Evolutionary conservation across 2,888 invertebrate species (phyloP).

Genomic region (Ametastegia equiseti): DNA sequence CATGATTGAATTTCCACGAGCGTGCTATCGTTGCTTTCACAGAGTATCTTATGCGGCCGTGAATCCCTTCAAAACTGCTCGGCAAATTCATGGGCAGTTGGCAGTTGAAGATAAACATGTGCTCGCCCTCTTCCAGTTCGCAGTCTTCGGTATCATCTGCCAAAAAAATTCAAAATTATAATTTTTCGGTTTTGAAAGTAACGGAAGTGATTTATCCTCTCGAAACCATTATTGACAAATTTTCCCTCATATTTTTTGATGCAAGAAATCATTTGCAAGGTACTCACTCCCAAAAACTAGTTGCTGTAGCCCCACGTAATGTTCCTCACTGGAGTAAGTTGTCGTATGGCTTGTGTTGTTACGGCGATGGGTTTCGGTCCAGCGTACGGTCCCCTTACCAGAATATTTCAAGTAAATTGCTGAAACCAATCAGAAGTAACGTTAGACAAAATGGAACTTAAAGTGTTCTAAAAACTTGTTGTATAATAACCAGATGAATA

Average conservation of each 20-base stretch:
- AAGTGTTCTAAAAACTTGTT: too few relatives aligned
- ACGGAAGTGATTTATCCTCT: too few relatives aligned
- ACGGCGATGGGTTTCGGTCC: not conserved
- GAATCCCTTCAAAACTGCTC: slow-evolving; percentile 64
- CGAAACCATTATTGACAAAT: too few relatives aligned
- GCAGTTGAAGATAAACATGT: slow-evolving; percentile 3
- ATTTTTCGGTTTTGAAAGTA: not conserved
- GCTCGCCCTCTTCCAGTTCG: not conserved
- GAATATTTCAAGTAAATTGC: slow-evolving; percentile 16
- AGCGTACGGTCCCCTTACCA: not conserved
- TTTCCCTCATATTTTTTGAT: not conserved
- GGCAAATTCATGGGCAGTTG: slow-evolving; percentile 52
- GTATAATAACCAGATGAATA: too few relatives aligned
- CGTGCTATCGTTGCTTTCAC: slow-evolving; percentile 71
- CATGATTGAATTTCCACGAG: slow-evolving; percentile 74
- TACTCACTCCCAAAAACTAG: slow-evolving; percentile 16
- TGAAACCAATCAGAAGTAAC: not conserved
- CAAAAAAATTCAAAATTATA: not conserved
- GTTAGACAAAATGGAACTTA: not conserved
- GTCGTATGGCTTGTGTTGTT: not conserved
- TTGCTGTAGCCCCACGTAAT: slow-evolving; percentile 2
- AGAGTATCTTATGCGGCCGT: slow-evolving; percentile 71
- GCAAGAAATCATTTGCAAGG: too few relatives aligned
- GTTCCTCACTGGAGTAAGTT: not conserved
- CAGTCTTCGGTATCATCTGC: not conserved